Conservation (phyloP, 2,113 vertebrate genomes). For the Dasypus novemcinctus region DNA sequence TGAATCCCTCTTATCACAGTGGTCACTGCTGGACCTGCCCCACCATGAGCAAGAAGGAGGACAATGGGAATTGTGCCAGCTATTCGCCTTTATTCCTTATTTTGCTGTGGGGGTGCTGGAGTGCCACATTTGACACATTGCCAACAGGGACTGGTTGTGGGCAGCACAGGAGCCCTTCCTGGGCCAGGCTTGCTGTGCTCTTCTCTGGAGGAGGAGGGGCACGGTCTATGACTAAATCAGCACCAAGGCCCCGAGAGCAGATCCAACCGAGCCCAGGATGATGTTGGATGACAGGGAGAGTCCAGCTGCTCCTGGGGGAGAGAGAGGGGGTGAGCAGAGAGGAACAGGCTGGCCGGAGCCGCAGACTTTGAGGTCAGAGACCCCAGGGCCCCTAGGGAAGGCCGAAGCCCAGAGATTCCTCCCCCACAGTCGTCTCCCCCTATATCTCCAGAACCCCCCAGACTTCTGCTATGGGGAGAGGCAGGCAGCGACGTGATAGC, state of each 20-base stretch:
- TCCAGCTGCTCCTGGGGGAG: not conserved
- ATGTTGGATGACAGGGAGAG: rapidly evolving
- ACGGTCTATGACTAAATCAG: not conserved
- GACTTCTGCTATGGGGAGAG: not conserved
- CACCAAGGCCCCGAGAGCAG: rapidly evolving
- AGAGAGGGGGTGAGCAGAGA: not conserved
- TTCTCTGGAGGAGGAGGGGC: rapidly evolving
- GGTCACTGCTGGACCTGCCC: not conserved
- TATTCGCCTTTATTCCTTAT: not conserved
- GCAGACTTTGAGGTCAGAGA: not conserved
- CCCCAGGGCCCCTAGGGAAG: not conserved
- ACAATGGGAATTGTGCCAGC: rapidly evolving
- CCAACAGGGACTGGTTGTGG: not conserved
- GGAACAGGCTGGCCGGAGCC: rapidly evolving
- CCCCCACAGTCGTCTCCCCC: not conserved
- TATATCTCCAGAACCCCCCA: not conserved
- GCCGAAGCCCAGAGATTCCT: not conserved
- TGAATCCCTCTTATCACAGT: not conserved
- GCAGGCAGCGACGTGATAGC: not conserved
- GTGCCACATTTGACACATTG: not conserved
- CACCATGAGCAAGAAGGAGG: not conserved
- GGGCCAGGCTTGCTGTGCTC: not conserved
- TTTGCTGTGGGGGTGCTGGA: not conserved
- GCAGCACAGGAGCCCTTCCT: not conserved
- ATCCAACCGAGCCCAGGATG: rapidly evolving